Base-by-base conservation (phyloP, 2,797 vertebrate species). In the Margarornis squamiger region DNA sequence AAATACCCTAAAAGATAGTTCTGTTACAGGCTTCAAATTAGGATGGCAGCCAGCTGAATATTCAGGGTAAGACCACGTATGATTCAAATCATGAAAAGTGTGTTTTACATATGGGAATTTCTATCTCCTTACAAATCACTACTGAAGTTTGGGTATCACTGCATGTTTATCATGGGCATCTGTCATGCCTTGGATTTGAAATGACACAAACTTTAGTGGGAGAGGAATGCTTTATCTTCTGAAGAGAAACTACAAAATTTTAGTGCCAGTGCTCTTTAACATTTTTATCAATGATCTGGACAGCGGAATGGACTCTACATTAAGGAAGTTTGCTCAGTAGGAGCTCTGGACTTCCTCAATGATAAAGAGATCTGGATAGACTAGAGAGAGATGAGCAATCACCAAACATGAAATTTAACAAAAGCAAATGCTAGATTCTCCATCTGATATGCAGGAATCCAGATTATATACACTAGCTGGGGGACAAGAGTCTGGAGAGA, bases 291-390 rank as follows among this genome's bases (percentile, higher is more conserved):
- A 5, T 68, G 8, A 38, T 51, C 58, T 72, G 36, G n/a, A 79
- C 3, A 1, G 3, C 38, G 41, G 48, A 78, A 46, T 34, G 0
- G 0, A 78, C 46, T 0, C 1, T 46, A 51, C 6, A 26, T 58
- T 9, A 74, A 39, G 7, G 24, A 45, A 70, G 23, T 63, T 88
- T 75, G 13, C 12, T 12, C 5, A 27, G 26, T 18, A 75, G 23
- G 12, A 63, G 3, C 36, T 63, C 43, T 90, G 71, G 15, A 58
- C 43, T 75, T 19, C 58, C 55, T 81, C 0, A 0, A 10, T 36
- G 10, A 46, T 9, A 46, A 23, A 63, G 38, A 78, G 24, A 24
- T 29, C 39, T 92, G 43, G 26, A 49, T n/a, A 58, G 20, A 71
- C 5, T 30, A 36, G 7, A 70, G 12, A 77, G 14, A 73, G 5